phyloP scores from a whole-genome alignment of 2,113 vertebrate species.

The Oreochromis spilurus region DNA sequence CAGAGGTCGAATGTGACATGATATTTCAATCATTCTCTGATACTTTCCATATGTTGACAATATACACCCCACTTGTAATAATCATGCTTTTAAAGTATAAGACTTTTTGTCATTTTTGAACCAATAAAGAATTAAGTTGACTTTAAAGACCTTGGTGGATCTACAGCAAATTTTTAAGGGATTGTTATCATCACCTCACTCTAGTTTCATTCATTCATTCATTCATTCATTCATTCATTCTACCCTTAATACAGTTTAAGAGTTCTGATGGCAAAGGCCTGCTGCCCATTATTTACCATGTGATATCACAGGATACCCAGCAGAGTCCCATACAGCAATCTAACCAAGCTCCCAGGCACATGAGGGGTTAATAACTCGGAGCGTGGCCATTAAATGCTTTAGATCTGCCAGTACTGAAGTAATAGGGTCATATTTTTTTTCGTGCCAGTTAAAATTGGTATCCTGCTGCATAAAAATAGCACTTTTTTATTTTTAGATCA shows the following conservation, averaged over 20 bases:
- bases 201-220: neutral
- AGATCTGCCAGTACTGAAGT: neutral
- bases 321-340: neutral
- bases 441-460: neutral
- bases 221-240: neutral
- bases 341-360: neutral
- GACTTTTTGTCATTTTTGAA: neutral
- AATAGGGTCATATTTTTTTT: neutral
- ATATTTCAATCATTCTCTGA: neutral
- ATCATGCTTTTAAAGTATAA: neutral
- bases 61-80: neutral
- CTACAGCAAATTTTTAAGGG: neutral
- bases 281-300: neutral
- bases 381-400: neutral
- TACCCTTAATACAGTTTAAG: neutral
- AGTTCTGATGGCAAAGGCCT: neutral
- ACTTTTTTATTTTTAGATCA: neutral
- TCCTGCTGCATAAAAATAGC: neutral
- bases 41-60: neutral
- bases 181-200: neutral
- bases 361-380: neutral
- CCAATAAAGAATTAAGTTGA: neutral
- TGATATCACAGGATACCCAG: neutral
- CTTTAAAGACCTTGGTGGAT: neutral
- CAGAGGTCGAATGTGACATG: rapidly evolving